Evolutionary conservation across 2,797 vertebrate species (phyloP).

Genomic region (Dromococcyx pavoninus): DNA sequence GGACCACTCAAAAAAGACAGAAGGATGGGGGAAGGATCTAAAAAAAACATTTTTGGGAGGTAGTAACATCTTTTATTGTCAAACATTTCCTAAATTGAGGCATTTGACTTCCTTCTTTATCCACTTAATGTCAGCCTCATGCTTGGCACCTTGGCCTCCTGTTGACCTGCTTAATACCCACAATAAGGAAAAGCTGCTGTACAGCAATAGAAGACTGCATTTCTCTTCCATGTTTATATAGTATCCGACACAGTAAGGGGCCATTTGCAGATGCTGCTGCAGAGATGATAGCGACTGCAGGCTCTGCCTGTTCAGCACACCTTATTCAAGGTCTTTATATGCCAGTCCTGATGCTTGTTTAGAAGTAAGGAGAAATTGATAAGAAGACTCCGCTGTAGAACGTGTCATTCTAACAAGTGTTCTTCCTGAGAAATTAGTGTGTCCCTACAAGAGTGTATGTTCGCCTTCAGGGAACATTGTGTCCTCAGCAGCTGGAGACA

Average conservation of each 20-base stretch:
- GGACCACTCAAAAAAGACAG: neutral
- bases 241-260: neutral
- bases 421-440: neutral
- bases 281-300: neutral
- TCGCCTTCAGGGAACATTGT: neutral
- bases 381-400: neutral
- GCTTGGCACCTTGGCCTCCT: neutral
- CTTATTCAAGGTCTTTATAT: neutral
- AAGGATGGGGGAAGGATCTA: accelerated
- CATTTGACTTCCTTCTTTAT: neutral
- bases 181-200: neutral
- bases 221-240: neutral
- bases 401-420: neutral
- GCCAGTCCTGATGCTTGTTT: neutral
- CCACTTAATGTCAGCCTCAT: neutral
- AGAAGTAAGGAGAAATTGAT: neutral
- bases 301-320: neutral
- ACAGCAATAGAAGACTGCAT: neutral
- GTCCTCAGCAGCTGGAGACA: neutral
- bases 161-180: neutral
- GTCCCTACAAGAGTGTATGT: neutral
- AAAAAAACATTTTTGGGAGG: neutral
- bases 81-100: neutral
- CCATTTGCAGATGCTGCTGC: neutral
- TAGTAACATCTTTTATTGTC: neutral